Conservation (phyloP, 1,140 invertebrate genomes). For the Colletes latitarsis region DNA sequence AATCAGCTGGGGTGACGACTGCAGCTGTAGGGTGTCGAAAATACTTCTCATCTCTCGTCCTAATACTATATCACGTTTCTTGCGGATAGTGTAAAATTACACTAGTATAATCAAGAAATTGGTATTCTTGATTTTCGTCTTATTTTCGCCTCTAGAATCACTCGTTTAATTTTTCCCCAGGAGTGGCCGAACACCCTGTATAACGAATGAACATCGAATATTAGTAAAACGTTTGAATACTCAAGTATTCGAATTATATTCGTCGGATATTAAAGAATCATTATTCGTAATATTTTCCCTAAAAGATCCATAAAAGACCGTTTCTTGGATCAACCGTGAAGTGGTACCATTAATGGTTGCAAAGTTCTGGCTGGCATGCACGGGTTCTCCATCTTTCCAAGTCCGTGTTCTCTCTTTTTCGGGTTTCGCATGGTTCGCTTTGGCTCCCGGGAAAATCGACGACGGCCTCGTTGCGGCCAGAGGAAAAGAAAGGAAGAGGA, state of each 20-base stretch:
- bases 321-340: background rate
- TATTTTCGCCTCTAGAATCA: too few species aligned
- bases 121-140: too few species aligned
- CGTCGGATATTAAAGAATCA: background rate
- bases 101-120: too few species aligned
- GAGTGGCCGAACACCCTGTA: too few species aligned
- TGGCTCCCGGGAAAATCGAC: slow-evolving; percentile 24
- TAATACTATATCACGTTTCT: slow-evolving; percentile 6
- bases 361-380: background rate
- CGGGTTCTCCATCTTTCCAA: background rate
- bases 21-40: slow-evolving; percentile 8
- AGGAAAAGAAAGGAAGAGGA: background rate
- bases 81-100: background rate
- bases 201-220: too few species aligned
- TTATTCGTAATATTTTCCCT: background rate
- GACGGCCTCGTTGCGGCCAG: background rate
- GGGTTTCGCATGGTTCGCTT: slow-evolving; percentile 8
- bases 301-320: background rate
- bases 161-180: too few species aligned
- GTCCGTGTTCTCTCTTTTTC: background rate
- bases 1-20: slow-evolving; percentile 16
- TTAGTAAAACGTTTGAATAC: too few species aligned
- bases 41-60: background rate
- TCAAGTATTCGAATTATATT: too few species aligned
- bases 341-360: slow-evolving; percentile 1